Conservation (phyloP, 1,140 invertebrate species). For the Probaryconus sp. region DNA sequence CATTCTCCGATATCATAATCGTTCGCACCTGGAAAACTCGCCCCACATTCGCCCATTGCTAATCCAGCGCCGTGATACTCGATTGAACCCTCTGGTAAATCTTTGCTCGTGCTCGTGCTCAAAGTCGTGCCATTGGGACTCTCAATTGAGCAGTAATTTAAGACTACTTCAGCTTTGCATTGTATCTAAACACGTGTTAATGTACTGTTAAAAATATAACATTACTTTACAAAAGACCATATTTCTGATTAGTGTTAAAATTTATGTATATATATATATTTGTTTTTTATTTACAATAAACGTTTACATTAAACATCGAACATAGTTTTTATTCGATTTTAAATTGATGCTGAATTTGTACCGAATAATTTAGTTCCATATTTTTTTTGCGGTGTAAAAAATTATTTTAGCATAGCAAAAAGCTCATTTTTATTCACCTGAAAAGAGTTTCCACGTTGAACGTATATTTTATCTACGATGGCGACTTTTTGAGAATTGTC, state of each 20-base stretch:
- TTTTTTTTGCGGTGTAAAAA: background rate
- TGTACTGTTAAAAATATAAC: conserved; percentile 38
- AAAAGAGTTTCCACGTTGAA: conserved; percentile 62
- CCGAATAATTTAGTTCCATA: too few species aligned
- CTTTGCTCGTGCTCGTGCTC: conserved; percentile 44
- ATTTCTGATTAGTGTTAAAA: too few species aligned
- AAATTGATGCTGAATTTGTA: background rate
- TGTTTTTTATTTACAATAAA: too few species aligned
- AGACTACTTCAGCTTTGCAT: conserved; percentile 57
- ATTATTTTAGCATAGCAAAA: too few species aligned
- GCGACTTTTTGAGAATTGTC: conserved; percentile 34
- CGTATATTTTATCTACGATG: conserved; percentile 57
- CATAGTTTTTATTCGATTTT: too few species aligned
- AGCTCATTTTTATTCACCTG: conserved; percentile 58
- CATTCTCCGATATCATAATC: conserved; percentile 64
- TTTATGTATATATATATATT: too few species aligned
- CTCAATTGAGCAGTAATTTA: conserved; percentile 70
- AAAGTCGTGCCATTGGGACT: conserved; percentile 68
- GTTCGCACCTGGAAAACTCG: conserved; percentile 55
- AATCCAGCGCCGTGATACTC: conserved; percentile 64
- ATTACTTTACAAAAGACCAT: too few species aligned
- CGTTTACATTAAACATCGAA: too few species aligned
- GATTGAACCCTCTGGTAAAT: conserved; percentile 21
- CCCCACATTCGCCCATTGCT: conserved; percentile 66
- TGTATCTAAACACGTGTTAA: conserved; percentile 62